Base-by-base conservation (phyloP, 2,113 vertebrate species). In the Larimichthys polyactis region DNA sequence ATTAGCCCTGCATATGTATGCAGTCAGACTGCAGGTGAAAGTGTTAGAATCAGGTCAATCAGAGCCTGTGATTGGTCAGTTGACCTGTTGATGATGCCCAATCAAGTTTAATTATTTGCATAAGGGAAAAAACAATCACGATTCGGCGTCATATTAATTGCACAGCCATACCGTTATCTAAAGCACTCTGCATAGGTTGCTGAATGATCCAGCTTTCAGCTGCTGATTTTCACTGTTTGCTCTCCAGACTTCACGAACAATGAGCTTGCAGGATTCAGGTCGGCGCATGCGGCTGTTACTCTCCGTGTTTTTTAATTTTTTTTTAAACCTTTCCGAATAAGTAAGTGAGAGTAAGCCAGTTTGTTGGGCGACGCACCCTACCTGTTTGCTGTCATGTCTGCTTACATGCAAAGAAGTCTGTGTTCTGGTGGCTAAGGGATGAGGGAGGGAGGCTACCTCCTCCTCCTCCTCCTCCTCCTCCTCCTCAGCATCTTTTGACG, bases 401-500 rank as follows among this genome's bases (percentile, higher is more conserved):
- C 22, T 77, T 16, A 6, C 70, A 51, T 71, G 62, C 20, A 5
- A 70, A 48, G 54, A 52, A 10, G 75, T 51, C 43, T 66, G 20
- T 12, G 22, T 49, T 40, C 54, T 54, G 46, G 40, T n/a, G 44
- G 58, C 7, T 71, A 4, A 27, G 32, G 29, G n/a, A 16, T 19
- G 3, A 5, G n/a, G 36, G 36, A 8, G 36, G 36, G 36, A 9
- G 36, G 36, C 36, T 40, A 2, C 36, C 36, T 40, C 8, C 36
- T 40, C 36, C 55, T 73, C 44, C 55, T 73, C 36, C 36, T 36
- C 36, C 36, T 36, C 36, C 55, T 73, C 44, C 55, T 73, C 49
- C 20, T 69, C 51, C 68, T 79, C 40, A 82, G 58, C 49, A 70
- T 68, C 51, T 75, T 79, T 75, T 75, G 69, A 75, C 36, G 7